phyloP scores from a whole-genome alignment of 2,797 vertebrate genomes.

The Ciconia nigra region DNA sequence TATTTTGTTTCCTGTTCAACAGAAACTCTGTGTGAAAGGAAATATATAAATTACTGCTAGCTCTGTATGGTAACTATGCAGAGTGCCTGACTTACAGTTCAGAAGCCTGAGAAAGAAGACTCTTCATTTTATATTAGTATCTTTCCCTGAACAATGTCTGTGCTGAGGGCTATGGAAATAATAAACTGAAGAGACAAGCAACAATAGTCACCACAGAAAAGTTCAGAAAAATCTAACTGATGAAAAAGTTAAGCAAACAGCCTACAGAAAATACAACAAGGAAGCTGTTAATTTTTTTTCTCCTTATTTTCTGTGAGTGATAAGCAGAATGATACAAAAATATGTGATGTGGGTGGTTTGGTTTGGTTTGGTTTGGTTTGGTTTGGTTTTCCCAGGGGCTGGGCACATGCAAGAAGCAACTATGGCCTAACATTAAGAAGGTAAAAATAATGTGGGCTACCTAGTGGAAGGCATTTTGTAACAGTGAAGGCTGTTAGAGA shows the following conservation, averaged over 20 bases:
- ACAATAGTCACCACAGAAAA: not conserved
- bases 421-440: not conserved
- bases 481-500: not conserved
- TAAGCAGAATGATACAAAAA: not conserved
- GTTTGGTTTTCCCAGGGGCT: not conserved
- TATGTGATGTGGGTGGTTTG: not conserved
- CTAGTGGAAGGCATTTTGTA: not conserved
- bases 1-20: conserved; percentile 20
- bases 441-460: not conserved
- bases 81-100: not conserved
- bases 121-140: not conserved
- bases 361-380: not conserved
- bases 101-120: not conserved
- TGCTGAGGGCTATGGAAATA: not conserved
- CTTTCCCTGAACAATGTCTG: not conserved
- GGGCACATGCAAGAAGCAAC: not conserved
- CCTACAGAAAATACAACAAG: not conserved
- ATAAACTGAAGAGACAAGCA: not conserved
- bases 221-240: not conserved
- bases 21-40: conserved; percentile 54
- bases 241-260: not conserved
- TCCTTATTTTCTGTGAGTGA: not conserved
- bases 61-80: not conserved
- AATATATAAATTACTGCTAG: conserved; percentile 33
- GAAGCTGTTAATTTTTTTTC: not conserved